Base-by-base conservation (phyloP, 2,888 invertebrate genomes). In the Lingula anatina region DNA sequence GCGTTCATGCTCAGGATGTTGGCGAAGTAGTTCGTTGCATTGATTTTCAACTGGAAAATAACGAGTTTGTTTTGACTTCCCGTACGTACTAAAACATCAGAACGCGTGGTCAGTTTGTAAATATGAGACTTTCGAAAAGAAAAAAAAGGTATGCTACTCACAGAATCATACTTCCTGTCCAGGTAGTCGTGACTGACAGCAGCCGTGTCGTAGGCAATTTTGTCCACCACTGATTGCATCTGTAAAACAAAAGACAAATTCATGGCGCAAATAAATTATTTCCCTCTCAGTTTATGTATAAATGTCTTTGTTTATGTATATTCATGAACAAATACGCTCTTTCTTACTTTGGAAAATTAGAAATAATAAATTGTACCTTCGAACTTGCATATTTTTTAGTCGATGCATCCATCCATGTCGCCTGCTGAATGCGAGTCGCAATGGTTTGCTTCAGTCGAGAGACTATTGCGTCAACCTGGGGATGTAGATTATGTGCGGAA, bases 11-110 rank as follows among this genome's bases (percentile, higher is more conserved):
- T 77, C 39, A 78, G 70, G 3, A 81, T 68, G 62, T 82, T 83
- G 48, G 75, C 73, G 61, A 83, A 82, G 55, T 83, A 79, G 61
- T 82, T 80, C 21, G 76, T 69, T 56, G 77, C 78, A 58, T 82
- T 76, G 37, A 83, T 75, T 24, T 68, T 73, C 43, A 83, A 60
- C 82, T 83, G 65, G 15, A 68, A 66, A 9, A 15, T 18, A 47
- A 12, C 2, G 26, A 35, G 7, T n/a, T 7, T 18, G 9, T 15
- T 18, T n/a, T 9, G 7, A 39, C 9, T 39, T 7, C 20, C 39
- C 9, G 35, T 12, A 31, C 9, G 15, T 15, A 31, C n/a, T 15
- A 31, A 15, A 12, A 12, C n/a, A 12, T 31, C 35, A 31, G 15
- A 31, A n/a, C n/a, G n/a, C n/a, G n/a, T n/a, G n/a, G n/a, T n/a